Base-by-base conservation (phyloP, 2,113 vertebrate genomes). In the Meles meles region DNA sequence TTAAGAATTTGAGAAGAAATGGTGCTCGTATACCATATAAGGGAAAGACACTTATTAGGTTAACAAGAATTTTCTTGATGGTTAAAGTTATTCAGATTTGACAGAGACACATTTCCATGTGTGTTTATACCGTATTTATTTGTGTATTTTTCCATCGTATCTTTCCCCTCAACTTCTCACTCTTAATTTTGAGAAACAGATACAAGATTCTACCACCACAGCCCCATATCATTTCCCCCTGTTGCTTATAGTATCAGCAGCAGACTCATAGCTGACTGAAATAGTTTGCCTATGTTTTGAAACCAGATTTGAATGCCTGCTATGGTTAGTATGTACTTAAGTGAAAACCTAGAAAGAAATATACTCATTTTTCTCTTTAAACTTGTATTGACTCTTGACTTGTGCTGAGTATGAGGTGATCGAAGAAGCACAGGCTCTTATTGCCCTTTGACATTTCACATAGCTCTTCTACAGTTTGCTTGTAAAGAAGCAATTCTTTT, bases 101-200 rank as follows among this genome's bases (percentile, higher is more conserved):
- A 90, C 63, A 71, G 67, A 96, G 87, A 81, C 34, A 65, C 81
- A 91, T 87, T 90, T 74, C 79, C 76, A 63, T 93, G 76, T 96
- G 55, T n/a, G 84, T 63, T 89, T 85, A 94, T 95, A 95, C 82
- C 42, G 47, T 96, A 94, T 96, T 83, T 87, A 90, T 97, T 96
- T 96, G 72, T 91, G 63, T 77, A 76, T 67, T 90, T 95, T 59
- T 88, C 69, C 13, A 89, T 92, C 85, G 95, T 90, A 79, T 47
- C 31, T 92, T 57, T 84, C 37, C 17, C 34, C 27, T 92, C 37
- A 89, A 44, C 8, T 85, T n/a, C 39, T 91, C 42, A 49, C 11
- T 97, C n/a, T 82, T 74, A 74, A 67, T 94, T 97, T 92, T 69
- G 27, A 96, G 52, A 37, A 92, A 95, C 55, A 59, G 17, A 72